Conservation (phyloP, 2,113 vertebrate genomes). For the Myiagra hebetior region DNA sequence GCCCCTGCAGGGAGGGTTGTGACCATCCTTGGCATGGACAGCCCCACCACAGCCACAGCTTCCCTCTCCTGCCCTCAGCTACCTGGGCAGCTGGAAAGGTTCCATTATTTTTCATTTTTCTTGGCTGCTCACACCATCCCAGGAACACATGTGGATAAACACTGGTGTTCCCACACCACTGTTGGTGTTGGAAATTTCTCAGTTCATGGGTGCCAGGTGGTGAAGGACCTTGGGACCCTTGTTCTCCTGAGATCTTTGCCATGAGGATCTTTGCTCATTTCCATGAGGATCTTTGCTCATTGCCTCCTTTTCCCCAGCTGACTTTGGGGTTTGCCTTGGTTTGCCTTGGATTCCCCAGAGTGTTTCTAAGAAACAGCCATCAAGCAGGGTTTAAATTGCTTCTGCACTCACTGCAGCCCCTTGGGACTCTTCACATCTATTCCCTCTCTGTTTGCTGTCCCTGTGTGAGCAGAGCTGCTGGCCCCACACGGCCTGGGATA, state of each 20-base stretch:
- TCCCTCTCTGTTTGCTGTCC: not conserved
- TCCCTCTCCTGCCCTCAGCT: not conserved
- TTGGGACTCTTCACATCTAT: not conserved
- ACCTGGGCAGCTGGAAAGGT: not conserved
- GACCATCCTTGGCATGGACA: not conserved
- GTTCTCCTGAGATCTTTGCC: not conserved
- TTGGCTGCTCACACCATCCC: not conserved
- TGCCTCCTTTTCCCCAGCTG: not conserved
- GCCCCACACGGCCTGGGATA: rapidly evolving
- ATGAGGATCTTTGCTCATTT: no score
- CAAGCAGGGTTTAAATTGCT: not conserved
- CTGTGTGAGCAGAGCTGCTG: not conserved
- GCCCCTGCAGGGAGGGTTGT: not conserved
- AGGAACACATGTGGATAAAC: rapidly evolving
- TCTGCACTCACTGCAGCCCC: not conserved
- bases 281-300: not conserved
- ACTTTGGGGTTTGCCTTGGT: not conserved
- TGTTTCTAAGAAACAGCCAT: not conserved
- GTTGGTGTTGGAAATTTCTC: not conserved
- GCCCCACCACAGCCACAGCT: not conserved
- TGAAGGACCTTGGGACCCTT: not conserved
- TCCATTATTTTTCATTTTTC: not conserved
- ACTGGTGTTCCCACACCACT: rapidly evolving
- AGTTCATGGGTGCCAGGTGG: rapidly evolving
- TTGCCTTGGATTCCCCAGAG: not conserved